Percentiles rank a stretch among this genome's conserved stretches.
phyloP scores from a whole-genome alignment of 1,140 invertebrate species.

The Penaeus vannamei region DNA sequence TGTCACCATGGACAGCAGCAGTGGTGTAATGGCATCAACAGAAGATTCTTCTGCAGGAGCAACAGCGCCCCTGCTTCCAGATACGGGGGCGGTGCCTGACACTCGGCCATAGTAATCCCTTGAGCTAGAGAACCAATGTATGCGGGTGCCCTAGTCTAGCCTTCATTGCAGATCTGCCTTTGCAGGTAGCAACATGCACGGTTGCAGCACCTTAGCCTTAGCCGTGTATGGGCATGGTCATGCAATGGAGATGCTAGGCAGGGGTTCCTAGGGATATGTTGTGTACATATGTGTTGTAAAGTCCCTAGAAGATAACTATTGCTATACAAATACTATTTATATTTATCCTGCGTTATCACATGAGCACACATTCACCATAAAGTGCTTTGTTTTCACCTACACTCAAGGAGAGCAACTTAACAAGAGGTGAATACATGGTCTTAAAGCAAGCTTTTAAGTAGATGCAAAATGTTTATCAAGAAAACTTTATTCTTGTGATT shows the following conservation, averaged over 20 bases:
- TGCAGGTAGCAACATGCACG: constrained; percentile 37
- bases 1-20: constrained; percentile 44
- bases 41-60: constrained; percentile 41
- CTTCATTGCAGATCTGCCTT: constrained; percentile 16
- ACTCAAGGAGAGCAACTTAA: constrained; percentile 50
- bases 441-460: constrained; percentile 43
- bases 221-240: constrained; percentile 30
- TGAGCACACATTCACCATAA: constrained; percentile 65
- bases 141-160: constrained; percentile 56
- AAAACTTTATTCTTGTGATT: constrained; percentile 65
- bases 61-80: constrained; percentile 45
- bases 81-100: constrained; percentile 43
- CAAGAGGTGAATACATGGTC: constrained; percentile 48
- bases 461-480: constrained; percentile 50
- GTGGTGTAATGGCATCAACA: constrained; percentile 36
- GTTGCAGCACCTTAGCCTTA: constrained; percentile 59
- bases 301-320: constrained; percentile 64
- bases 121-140: constrained; percentile 56
- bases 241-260: constrained; percentile 29
- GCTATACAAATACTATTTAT: constrained; percentile 66
- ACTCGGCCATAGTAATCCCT: constrained; percentile 62
- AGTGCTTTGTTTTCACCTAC: constrained; percentile 58
- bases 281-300: constrained; percentile 66
- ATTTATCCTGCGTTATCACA: constrained; percentile 66
- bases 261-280: constrained; percentile 46